Base-by-base conservation (phyloP, 2,797 vertebrate species). In the Melanotaenia nigrans region DNA sequence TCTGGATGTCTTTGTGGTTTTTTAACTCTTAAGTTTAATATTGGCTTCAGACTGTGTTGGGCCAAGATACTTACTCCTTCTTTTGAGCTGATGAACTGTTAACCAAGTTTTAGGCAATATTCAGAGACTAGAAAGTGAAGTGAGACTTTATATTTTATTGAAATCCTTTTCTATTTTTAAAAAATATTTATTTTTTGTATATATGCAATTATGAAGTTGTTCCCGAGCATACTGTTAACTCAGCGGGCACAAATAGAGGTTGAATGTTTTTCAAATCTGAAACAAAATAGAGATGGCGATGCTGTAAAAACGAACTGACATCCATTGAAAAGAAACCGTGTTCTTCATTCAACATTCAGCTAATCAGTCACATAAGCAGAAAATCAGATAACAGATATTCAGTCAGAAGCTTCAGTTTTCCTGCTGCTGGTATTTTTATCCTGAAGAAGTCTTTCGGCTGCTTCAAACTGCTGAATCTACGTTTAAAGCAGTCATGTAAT, bases 361-460 rank as follows among this genome's bases (percentile, higher is more conserved):
- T 61, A 55, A 73, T 75, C 54, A 65, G 32, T 53, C 38, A 62
- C 58, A 55, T 25, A 45, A 77, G 38, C 68, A 75, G 47, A 45
- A 76, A 65, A 49, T 28, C 76, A 58, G 71, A 65, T 65, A 66
- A 79, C 76, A 79, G 68, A 68, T 68, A 49, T 65, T 85, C 56
- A 73, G 71, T 83, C 28, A 73, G 60, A 74, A 57, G 69, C 67
- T 71, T 73, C 56, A 38, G 22, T 68, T 74, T 71, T 73, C 73
- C 58, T 72, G 77, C 72, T 82, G 62, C 82, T 87, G 66, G 57
- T 79, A 36, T 71, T 81, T 73, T 70, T 77, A 58, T 58, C 70
- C 71, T 84, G 71, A 33, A 76, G 71, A 70, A 87, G 71, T 76
- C 85, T 83, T 78, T 56, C 78, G 70, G 73, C 85, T 85, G 71